Conservation (phyloP, 2,888 invertebrate genomes). For the Sesia apiformis region DNA sequence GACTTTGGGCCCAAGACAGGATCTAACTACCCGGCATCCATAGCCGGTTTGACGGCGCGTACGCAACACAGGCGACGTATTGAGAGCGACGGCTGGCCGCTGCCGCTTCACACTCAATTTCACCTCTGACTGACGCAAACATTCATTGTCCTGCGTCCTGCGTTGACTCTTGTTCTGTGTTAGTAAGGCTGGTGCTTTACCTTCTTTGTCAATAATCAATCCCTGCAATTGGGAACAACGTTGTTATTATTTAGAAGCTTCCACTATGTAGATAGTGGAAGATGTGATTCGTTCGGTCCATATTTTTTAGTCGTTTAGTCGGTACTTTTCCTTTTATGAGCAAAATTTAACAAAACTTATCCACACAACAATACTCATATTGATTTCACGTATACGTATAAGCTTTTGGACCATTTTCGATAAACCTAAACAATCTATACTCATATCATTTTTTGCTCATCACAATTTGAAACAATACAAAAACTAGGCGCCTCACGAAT, state of each 20-base stretch:
- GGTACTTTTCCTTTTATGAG: too few species aligned
- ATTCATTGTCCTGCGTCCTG: constrained; percentile 64
- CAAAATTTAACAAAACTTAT: too few species aligned
- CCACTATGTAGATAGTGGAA: too few species aligned
- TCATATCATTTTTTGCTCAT: constrained; percentile 12
- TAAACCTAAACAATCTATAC: neutral
- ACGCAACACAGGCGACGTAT: constrained; percentile 63
- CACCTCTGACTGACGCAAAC: constrained; percentile 73
- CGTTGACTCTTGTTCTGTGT: constrained; percentile 26
- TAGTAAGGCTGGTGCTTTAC: constrained; percentile 18
- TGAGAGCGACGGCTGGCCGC: constrained; percentile 71
- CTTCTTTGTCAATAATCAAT: too few species aligned
- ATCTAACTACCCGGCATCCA: constrained; percentile 34
- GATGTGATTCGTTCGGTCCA: too few species aligned
- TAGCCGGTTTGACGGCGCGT: constrained; percentile 60
- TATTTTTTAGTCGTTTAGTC: too few species aligned
- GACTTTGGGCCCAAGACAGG: constrained; percentile 14
- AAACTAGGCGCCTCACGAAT: neutral
- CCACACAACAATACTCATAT: too few species aligned
- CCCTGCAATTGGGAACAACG: too few species aligned
- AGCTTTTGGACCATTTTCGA: too few species aligned
- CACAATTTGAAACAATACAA: neutral
- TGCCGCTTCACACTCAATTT: constrained; percentile 74
- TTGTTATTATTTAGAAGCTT: too few species aligned
- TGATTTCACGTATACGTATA: too few species aligned